phyloP scores from a whole-genome alignment of 2,113 vertebrate species.

The Lagopus leucura region DNA sequence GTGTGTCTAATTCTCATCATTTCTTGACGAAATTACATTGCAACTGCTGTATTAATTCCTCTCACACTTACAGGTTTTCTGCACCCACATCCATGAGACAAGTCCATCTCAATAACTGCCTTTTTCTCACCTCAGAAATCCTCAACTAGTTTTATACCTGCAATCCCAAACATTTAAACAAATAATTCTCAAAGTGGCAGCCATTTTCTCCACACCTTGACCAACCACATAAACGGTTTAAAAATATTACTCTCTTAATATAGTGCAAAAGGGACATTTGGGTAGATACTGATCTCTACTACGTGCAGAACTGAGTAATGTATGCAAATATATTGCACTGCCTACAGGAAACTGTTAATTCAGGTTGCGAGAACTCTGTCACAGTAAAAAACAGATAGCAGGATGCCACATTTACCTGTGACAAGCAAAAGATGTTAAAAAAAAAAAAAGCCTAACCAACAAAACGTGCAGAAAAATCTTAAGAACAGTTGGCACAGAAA shows the following conservation, averaged over 20 bases:
- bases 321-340: neutral
- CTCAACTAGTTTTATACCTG: neutral
- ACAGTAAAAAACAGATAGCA: neutral
- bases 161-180: neutral
- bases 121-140: neutral
- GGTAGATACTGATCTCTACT: neutral
- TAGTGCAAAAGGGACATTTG: accelerated
- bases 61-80: neutral
- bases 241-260: neutral
- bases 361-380: neutral
- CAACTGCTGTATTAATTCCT: neutral
- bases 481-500: neutral
- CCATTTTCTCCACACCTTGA: neutral
- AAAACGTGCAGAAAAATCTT: neutral
- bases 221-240: neutral
- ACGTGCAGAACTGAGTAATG: neutral
- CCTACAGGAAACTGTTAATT: neutral
- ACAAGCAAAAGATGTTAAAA: neutral
- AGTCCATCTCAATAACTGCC: neutral
- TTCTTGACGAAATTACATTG: neutral
- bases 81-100: neutral
- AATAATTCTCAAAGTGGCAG: neutral
- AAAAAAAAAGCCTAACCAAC: neutral
- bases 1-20: neutral
- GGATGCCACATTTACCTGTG: neutral